Conservation (phyloP, 2,113 vertebrate species). For the Sapayoa aenigma region DNA sequence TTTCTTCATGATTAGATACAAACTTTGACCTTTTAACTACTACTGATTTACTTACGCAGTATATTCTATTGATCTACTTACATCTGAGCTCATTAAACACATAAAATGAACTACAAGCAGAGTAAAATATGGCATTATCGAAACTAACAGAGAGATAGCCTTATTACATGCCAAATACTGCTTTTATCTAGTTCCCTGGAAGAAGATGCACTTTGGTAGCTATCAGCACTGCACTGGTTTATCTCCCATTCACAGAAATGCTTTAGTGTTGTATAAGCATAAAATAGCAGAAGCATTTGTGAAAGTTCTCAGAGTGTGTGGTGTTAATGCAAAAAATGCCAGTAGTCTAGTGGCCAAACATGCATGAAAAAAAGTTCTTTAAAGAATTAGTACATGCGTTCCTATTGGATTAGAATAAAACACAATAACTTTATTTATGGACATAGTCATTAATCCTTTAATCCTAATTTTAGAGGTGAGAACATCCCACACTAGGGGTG, state of each 20-base stretch:
- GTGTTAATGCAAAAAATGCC: neutral
- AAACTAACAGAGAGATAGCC: neutral
- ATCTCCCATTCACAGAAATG: neutral
- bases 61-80: constrained; percentile 43
- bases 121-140: neutral
- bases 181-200: neutral
- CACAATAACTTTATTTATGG: neutral
- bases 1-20: neutral
- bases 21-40: constrained; percentile 50
- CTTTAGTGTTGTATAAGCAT: neutral
- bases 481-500: neutral
- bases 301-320: neutral
- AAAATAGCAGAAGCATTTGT: neutral
- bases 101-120: neutral
- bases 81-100: constrained; percentile 33
- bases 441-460: neutral
- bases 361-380: neutral
- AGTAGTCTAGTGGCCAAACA: neutral
- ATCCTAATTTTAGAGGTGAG: neutral
- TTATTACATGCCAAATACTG: neutral
- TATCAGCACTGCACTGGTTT: neutral
- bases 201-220: neutral
- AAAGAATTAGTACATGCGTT: neutral
- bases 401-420: neutral
- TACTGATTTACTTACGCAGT: constrained; percentile 11